These are phyloP conservation scores for Epinephelus fuscoguttatus DNA, from an alignment of 2,113 vertebrate genomes.

Conservation along the genomic window DNA sequence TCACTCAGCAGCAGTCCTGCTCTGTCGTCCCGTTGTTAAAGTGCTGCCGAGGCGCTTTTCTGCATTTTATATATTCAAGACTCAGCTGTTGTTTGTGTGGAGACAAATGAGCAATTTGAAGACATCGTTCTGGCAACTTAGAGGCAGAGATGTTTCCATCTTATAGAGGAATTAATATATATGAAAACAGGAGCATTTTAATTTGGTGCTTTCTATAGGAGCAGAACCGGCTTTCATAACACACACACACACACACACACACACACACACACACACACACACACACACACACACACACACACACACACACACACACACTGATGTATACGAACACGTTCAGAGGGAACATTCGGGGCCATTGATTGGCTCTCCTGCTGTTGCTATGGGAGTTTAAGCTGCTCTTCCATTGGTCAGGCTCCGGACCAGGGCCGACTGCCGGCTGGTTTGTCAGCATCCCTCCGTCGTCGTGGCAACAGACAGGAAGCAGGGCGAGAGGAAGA, in stretches of 20 bases:
- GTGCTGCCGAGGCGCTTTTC: neutral
- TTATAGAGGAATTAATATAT: neutral
- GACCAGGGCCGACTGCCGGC: constrained; percentile 21
- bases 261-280: constrained; percentile 11
- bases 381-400: constrained; percentile 75
- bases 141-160: neutral
- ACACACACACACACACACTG: constrained; percentile 8
- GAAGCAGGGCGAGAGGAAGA: constrained; percentile 60
- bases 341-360: constrained; percentile 22
- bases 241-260: constrained; percentile 26
- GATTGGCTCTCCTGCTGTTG: constrained; percentile 84
- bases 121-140: neutral
- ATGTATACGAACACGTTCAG: constrained; percentile 5
- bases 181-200: neutral
- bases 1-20: too few species aligned
- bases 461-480: constrained; percentile 79
- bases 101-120: neutral
- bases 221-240: neutral
- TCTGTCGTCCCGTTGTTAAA: neutral
- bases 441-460: constrained; percentile 64
- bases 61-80: neutral
- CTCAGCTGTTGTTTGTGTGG: neutral
- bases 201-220: neutral
- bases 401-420: constrained; percentile 66
- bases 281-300: constrained; percentile 26